These are phyloP conservation scores for Subanguina moxae DNA, from an alignment of 1,140 invertebrate species.

Conservation along the genomic window DNA sequence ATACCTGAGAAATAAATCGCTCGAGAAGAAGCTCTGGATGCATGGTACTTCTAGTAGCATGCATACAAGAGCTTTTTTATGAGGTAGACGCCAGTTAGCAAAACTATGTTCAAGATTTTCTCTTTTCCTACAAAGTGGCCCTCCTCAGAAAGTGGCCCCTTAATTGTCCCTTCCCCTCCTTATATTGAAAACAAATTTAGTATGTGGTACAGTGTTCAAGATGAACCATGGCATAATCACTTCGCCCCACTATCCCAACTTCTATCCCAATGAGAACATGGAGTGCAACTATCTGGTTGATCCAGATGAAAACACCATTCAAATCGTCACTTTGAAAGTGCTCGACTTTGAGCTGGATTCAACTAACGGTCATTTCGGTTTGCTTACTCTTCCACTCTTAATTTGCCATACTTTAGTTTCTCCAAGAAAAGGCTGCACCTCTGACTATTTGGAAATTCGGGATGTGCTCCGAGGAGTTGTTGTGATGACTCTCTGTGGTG, in stretches of 20 bases:
- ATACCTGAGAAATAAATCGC: no score
- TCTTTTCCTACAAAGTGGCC: no score
- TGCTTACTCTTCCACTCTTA: not conserved
- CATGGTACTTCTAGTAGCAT: no score
- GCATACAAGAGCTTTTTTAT: no score
- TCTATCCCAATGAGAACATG: slow-evolving; percentile 53
- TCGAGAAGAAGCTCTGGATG: no score
- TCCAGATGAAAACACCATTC: slow-evolving; percentile 40
- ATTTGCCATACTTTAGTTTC: not conserved
- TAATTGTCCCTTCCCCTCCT: no score
- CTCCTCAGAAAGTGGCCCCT: no score
- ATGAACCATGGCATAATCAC: slow-evolving; percentile 52
- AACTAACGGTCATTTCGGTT: not conserved
- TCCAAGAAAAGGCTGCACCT: slow-evolving; percentile 31
- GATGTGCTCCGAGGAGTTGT: slow-evolving; percentile 39
- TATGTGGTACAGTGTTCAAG: slow-evolving; percentile 43
- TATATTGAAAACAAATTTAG: no score
- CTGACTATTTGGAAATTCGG: slow-evolving; percentile 53
- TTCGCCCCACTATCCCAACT: slow-evolving; percentile 52
- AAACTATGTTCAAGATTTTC: no score
- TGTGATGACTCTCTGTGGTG: slow-evolving; percentile 36
- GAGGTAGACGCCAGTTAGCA: no score
- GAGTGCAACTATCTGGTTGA: slow-evolving; percentile 51
- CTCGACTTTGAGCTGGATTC: slow-evolving; percentile 48
- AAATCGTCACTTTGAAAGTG: slow-evolving; percentile 50